Evolutionary conservation across 2,797 vertebrate species (phyloP), one percentile per base, ranked within the genome.

Genomic region (Rhynchotus rufescens): DNA sequence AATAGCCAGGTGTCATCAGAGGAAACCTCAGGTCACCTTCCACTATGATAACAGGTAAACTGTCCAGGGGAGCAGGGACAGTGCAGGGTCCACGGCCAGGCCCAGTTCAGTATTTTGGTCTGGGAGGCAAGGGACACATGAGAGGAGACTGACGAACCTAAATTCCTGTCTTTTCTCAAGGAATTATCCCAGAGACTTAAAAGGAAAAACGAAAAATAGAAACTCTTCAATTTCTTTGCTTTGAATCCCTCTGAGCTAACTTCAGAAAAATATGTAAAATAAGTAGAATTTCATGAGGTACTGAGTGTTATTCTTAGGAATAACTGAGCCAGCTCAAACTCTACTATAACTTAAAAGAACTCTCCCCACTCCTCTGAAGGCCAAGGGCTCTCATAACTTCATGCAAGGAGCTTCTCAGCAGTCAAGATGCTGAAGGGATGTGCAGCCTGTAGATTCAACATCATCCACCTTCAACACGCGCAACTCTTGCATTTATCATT

Each of bases 401-500:
- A 49, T 0, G 2, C 32, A 38, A 79, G 22, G 4, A 62, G 22
- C 61, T 73, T 15, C 65, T 54, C 10, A 69, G 67, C 0, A 0
- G 65, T 0, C 3, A 73, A 87, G 89, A 72, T 79, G 86, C 81
- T 82, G 28, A n/a, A 75, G 69, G 30, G 69, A 80, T 10, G n/a
- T 17, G 60, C 71, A 57, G 71, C 60, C 84, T 44, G 44, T 80
- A 89, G 82, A 71, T 57, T 57, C 91, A 89, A 80, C 51, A 4
- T 28, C 9, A 0, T 47, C 38, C 32, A 23, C 40, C 49, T 52
- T 38, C 62, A 78, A 69, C 86, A 75, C 8, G 28, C 59, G 84
- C 10, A 77, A 56, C 81, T 76, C 62, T 71, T n/a, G 74, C 82
- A 86, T 91, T 94, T 26, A 86, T 94, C 86, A 80, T 94, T 76